A percentile compares a stretch with the other conserved stretches of the same genome.
phyloP scores from a whole-genome alignment of 2,797 vertebrate genomes.

The Sebastolobus alascanus region DNA sequence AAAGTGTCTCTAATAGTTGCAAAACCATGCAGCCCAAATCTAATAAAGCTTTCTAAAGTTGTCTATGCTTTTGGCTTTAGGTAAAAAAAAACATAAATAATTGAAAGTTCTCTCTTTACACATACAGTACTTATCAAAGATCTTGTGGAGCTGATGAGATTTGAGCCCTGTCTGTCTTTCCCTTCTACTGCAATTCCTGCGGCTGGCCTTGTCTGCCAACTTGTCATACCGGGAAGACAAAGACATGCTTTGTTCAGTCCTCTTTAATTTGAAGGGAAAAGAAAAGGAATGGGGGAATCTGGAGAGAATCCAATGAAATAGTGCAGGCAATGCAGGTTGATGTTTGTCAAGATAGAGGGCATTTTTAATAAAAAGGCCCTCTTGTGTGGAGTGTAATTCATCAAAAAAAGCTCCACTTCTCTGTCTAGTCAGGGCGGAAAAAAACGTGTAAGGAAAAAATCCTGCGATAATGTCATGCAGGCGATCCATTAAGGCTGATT shows the following conservation, averaged over 20 bases:
- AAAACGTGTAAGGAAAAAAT: conserved; percentile 47
- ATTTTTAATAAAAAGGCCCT: conserved; percentile 61
- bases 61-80: conserved; percentile 27
- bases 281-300: conserved; percentile 57
- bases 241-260: conserved; percentile 71
- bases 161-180: conserved; percentile 59
- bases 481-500: conserved; percentile 37
- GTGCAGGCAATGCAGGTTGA: conserved; percentile 67
- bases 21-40: background rate
- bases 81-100: conserved; percentile 29
- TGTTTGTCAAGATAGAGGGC: conserved; percentile 73
- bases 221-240: conserved; percentile 68
- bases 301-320: conserved; percentile 59
- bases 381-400: conserved; percentile 55
- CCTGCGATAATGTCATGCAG: conserved; percentile 44
- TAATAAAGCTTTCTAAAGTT: conserved; percentile 10
- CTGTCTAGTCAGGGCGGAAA: conserved; percentile 32
- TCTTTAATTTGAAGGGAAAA: conserved; percentile 67
- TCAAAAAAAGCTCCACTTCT: conserved; percentile 32
- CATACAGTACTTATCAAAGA: conserved; percentile 39
- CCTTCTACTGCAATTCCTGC: conserved; percentile 50
- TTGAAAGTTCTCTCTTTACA: conserved; percentile 26
- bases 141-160: conserved; percentile 46
- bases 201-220: conserved; percentile 67
- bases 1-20: background rate